These are phyloP conservation scores for Habrosyne pyritoides DNA, from an alignment of 2,888 invertebrate species.

Conservation along the genomic window DNA sequence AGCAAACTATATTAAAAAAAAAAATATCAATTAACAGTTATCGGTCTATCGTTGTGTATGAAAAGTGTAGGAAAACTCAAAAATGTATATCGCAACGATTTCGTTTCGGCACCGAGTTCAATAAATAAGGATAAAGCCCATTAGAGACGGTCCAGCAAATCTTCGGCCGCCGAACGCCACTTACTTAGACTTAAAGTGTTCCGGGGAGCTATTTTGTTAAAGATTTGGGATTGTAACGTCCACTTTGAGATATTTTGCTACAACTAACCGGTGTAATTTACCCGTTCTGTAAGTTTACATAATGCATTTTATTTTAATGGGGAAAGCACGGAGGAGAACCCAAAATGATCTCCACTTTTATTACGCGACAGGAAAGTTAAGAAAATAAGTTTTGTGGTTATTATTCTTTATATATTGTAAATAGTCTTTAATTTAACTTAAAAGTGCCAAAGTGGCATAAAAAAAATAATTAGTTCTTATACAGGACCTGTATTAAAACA, in stretches of 20 bases:
- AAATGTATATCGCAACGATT: slow-evolving; percentile 63
- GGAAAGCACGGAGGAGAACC: too few species aligned
- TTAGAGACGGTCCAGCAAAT: slow-evolving; percentile 83
- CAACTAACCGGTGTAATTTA: slow-evolving; percentile 15
- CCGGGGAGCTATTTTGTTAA: slow-evolving; percentile 74
- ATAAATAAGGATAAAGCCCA: slow-evolving; percentile 83
- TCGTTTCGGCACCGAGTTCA: slow-evolving; percentile 64
- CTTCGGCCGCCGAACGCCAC: slow-evolving; percentile 81
- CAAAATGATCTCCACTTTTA: too few species aligned
- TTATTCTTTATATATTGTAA: too few species aligned
- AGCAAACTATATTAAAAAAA: too few species aligned
- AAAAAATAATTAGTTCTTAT: too few species aligned
- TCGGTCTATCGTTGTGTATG: slow-evolving; percentile 13
- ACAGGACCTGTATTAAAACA: too few species aligned
- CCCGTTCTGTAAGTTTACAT: slow-evolving; percentile 3
- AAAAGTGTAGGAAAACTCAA: slow-evolving; percentile 36
- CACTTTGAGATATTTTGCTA: slow-evolving; percentile 65
- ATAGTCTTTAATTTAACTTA: too few species aligned
- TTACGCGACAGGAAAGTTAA: too few species aligned
- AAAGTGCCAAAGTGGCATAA: too few species aligned
- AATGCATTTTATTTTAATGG: not conserved
- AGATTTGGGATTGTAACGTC: slow-evolving; percentile 78
- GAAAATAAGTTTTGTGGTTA: too few species aligned
- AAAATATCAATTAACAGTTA: too few species aligned
- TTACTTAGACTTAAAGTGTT: slow-evolving; percentile 83